These are phyloP conservation scores for Sceloporus undulatus DNA, from an alignment of 2,113 vertebrate species.

Conservation along the genomic window DNA sequence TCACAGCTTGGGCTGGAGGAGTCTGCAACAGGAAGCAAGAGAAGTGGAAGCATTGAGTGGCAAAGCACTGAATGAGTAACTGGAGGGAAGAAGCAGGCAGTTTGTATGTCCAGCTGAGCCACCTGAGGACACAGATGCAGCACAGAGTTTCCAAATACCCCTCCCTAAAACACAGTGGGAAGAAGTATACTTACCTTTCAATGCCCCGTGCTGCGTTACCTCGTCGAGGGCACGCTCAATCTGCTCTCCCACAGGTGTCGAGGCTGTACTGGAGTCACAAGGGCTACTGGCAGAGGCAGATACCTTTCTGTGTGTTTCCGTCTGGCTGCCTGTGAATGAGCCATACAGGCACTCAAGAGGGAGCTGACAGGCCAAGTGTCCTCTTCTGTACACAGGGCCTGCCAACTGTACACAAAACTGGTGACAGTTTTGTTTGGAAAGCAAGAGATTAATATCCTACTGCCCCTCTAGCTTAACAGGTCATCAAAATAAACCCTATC, in stretches of 20 bases:
- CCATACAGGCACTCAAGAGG: constrained; percentile 50
- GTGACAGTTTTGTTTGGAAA: not conserved
- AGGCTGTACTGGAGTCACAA: constrained; percentile 76
- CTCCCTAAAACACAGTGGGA: no score
- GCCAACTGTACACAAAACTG: not conserved
- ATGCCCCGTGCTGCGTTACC: constrained; percentile 70
- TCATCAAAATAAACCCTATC: not conserved
- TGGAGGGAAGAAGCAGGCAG: not conserved
- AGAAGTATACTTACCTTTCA: constrained; percentile 65
- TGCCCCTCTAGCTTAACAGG: not conserved
- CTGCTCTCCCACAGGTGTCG: constrained; percentile 71
- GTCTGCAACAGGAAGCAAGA: constrained; percentile 53
- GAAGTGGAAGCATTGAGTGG: not conserved
- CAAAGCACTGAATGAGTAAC: not conserved
- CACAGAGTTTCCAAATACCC: not conserved
- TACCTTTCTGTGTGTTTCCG: constrained; percentile 81
- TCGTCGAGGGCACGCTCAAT: constrained; percentile 65
- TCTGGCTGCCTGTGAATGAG: constrained; percentile 79
- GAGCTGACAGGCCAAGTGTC: not conserved
- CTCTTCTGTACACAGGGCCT: not conserved
- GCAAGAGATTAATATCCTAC: not conserved
- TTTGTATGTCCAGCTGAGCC: not conserved
- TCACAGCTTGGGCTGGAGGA: constrained; percentile 68
- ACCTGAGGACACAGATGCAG: not conserved
- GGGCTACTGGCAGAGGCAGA: constrained; percentile 77